Evolutionary conservation across 1,140 invertebrate species (phyloP).

Genomic region (Heliothis virescens): DNA sequence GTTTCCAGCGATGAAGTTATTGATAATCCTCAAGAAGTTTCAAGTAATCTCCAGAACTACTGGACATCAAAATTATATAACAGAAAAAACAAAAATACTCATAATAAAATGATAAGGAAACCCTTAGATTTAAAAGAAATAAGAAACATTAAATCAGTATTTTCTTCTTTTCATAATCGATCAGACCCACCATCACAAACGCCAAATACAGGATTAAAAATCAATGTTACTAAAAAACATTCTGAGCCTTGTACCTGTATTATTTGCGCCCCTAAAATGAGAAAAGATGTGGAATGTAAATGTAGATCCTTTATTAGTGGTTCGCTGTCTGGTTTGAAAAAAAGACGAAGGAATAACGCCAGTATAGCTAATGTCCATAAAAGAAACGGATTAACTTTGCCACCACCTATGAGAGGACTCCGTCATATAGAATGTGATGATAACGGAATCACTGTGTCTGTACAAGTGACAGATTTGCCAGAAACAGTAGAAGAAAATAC

Average conservation of each 20-base stretch:
- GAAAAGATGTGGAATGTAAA: neutral
- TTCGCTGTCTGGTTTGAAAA: neutral
- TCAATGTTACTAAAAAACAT: too few species aligned
- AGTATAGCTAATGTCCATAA: neutral
- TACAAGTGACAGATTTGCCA: too few species aligned
- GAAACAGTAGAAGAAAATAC: too few species aligned
- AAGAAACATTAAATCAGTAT: slow-evolving; percentile 6
- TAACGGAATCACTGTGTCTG: too few species aligned
- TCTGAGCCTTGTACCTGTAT: too few species aligned
- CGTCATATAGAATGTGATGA: neutral
- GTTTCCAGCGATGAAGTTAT: neutral
- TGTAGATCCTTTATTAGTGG: neutral
- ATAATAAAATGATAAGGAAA: neutral
- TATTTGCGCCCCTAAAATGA: too few species aligned
- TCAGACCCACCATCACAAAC: too few species aligned
- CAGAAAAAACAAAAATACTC: neutral
- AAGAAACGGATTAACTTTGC: neutral
- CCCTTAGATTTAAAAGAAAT: neutral
- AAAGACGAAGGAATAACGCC: neutral
- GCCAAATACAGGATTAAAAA: too few species aligned
- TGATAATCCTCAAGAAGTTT: neutral
- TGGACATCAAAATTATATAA: neutral
- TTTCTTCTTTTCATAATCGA: neutral
- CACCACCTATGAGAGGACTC: neutral
- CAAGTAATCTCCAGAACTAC: neutral